Percentiles rank a stretch among this genome's conserved stretches.
Conservation (phyloP, 1,140 invertebrate genomes). For the Polypedilum pembai region DNA sequence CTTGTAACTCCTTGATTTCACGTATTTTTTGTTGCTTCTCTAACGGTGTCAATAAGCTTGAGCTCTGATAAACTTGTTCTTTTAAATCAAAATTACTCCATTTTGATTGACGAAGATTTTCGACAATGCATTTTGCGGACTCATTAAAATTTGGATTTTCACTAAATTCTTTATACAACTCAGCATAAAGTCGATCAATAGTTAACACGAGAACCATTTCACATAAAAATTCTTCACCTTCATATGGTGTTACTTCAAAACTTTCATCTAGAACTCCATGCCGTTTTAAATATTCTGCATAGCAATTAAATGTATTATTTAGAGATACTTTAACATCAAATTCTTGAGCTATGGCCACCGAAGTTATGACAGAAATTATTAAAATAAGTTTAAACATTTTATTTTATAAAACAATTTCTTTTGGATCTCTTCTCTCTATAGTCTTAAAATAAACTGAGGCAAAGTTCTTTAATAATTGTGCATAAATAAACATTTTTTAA, state of each 20-base stretch:
- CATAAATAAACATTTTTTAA: slow-evolving; percentile 3
- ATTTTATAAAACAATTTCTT: neutral
- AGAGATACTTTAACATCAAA: neutral
- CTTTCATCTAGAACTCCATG: neutral
- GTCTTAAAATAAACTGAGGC: neutral
- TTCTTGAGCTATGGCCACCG: too few species aligned
- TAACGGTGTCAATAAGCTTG: neutral
- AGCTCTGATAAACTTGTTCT: neutral
- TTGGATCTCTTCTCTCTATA: neutral
- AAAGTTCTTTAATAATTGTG: neutral
- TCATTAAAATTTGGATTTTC: neutral
- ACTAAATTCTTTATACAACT: slow-evolving; percentile 11
- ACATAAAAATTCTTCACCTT: neutral
- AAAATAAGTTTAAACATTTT: neutral
- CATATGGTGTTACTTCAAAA: neutral
- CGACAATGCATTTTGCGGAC: neutral
- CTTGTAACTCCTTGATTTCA: neutral
- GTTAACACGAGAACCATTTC: neutral
- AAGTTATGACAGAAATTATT: neutral
- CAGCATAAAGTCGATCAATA: neutral
- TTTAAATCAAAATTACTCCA: neutral
- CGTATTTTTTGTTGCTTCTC: neutral
- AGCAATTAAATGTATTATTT: slow-evolving; percentile 11
- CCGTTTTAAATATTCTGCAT: slow-evolving; percentile 4
- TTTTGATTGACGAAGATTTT: neutral